These are phyloP conservation scores for Aromia moschata DNA, from an alignment of 2,888 invertebrate genomes.

Conservation along the genomic window DNA sequence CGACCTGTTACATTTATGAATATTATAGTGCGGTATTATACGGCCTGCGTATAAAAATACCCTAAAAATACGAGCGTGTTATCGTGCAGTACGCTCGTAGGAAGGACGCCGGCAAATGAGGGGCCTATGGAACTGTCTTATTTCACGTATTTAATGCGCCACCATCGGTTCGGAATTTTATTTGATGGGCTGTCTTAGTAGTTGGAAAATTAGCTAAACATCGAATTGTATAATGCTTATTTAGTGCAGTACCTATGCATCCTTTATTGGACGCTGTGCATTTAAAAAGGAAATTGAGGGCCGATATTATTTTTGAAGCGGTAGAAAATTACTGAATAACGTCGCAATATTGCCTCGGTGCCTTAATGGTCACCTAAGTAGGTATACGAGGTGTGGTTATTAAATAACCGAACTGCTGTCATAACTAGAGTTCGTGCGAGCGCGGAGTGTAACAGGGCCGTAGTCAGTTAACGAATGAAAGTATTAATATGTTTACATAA, in stretches of 20 bases:
- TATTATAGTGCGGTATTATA: conserved; percentile 54
- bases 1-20: conserved; percentile 52
- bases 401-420: too few relatives aligned
- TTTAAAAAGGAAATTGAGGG: too few relatives aligned
- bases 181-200: conserved; percentile 35
- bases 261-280: background rate
- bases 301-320: too few relatives aligned
- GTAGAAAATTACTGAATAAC: too few relatives aligned
- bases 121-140: conserved; percentile 30
- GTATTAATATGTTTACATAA: too few relatives aligned
- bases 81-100: conserved; percentile 42
- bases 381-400: too few relatives aligned
- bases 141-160: conserved; percentile 34
- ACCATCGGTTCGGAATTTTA: conserved; percentile 44
- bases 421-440: too few relatives aligned
- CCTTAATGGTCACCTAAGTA: too few relatives aligned
- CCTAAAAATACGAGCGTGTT: conserved; percentile 35
- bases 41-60: conserved; percentile 32
- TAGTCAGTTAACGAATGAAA: too few relatives aligned
- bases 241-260: background rate
- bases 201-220: conserved; percentile 26
- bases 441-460: too few relatives aligned
- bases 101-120: conserved; percentile 26
- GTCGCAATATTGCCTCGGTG: too few relatives aligned
- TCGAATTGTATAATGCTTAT: background rate